Base-by-base conservation (phyloP, 2,888 invertebrate genomes). In the Hypselothyrea guttata region DNA sequence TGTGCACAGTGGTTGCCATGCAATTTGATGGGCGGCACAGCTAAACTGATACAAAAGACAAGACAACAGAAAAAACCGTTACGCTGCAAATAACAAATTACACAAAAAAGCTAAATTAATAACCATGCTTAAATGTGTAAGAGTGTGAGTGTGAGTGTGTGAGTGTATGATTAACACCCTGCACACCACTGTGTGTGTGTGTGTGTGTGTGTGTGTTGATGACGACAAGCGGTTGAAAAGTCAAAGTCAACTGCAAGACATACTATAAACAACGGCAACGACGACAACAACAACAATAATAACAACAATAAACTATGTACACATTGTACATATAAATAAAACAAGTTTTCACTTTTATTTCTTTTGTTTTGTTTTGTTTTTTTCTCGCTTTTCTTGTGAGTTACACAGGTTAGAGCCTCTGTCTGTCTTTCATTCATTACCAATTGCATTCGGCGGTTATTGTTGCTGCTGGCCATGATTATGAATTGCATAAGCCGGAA, bases 161-260 rank as follows among this genome's bases (percentile, higher is more conserved):
- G 27, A 8, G 27, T 27, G 30, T 51, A 48, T 11, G 15, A 27
- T 44, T 42, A 30, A 40, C 22, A 40, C 15, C 8, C 46, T 37
- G 57, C n/a, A n/a, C 27, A 48, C 45, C 62, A 72, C 47, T 56
- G 78, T 47, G 28, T 11, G 22, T 40, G 22, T 49, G 40, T 13
- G 15, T 53, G 47, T 16, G 33, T 28, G 34, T 65, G 71, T 22
- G 22, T 22, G 40, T 46, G 56, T 33, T 42, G 74, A 63, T 62
- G 67, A 66, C 70, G 82, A 76, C 71, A 60, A 65, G 57, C 84
- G 69, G 81, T 82, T 85, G 84, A 82, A 82, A 84, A 86, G 81
- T 82, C 81, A 82, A 82, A 86, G 81, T 82, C 81, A 82, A 83
- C 71, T 73, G 56, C 76, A 85, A 78, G 75, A 84, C 58, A 62